Conservation (phyloP, 1,140 invertebrate genomes). For the Ylistrum balloti region DNA sequence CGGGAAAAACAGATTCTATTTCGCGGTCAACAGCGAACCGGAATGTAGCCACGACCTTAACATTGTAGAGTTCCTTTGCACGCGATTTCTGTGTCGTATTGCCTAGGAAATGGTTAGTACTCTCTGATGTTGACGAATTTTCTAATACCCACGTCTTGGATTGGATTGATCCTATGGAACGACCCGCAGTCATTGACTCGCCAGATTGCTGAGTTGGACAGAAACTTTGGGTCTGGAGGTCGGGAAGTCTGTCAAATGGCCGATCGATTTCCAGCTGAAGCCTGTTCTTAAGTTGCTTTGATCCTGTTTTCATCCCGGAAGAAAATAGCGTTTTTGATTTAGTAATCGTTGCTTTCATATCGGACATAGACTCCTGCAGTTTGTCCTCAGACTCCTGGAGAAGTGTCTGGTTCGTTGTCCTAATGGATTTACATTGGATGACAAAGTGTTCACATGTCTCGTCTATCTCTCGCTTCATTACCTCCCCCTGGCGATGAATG, state of each 20-base stretch:
- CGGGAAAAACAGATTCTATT: not conserved
- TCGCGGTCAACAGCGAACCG: not conserved
- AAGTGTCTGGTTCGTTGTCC: not conserved
- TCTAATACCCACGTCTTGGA: not conserved
- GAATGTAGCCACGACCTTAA: not conserved
- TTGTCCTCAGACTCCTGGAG: constrained; percentile 23
- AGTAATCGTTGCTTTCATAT: not conserved
- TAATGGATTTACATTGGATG: not conserved
- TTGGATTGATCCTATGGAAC: not conserved
- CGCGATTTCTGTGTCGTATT: not conserved
- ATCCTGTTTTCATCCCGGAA: not conserved
- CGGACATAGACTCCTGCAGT: not conserved
- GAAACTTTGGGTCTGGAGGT: not conserved
- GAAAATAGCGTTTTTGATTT: not conserved
- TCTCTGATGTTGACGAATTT: not conserved
- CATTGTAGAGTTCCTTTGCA: not conserved
- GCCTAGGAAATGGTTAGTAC: not conserved
- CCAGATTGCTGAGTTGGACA: not conserved
- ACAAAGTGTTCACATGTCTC: not conserved
- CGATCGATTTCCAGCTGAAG: not conserved
- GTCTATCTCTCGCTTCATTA: constrained; percentile 13
- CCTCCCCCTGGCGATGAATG: not conserved
- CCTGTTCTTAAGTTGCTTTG: not conserved
- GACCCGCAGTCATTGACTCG: not conserved
- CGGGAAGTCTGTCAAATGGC: not conserved